phyloP scores from a whole-genome alignment of 2,797 vertebrate genomes.

The Stomatorhinus walkeri region DNA sequence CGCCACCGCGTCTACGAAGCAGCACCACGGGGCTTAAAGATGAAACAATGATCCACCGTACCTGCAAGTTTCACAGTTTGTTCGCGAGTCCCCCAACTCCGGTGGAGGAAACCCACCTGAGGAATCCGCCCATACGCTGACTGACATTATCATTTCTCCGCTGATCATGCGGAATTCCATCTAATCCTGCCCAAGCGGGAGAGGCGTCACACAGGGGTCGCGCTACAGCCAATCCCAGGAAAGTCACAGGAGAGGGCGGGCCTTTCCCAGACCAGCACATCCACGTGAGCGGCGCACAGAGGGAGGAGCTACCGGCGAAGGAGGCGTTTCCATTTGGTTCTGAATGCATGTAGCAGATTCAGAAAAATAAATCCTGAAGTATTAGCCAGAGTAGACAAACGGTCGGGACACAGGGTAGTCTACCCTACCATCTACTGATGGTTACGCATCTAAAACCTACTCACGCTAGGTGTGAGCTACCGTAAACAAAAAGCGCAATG shows the following conservation, averaged over 20 bases:
- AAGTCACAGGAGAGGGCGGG: slow-evolving; percentile 33
- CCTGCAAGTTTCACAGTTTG: slow-evolving; percentile 16
- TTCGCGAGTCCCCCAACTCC: slow-evolving; percentile 19
- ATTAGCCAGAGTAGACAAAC: neutral
- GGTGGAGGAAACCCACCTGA: slow-evolving; percentile 32
- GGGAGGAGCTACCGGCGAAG: neutral
- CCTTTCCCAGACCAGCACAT: neutral
- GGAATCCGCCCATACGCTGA: slow-evolving; percentile 2
- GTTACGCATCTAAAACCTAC: neutral
- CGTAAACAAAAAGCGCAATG: neutral
- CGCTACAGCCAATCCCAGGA: slow-evolving; percentile 29
- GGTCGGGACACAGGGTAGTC: neutral
- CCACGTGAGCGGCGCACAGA: slow-evolving; percentile 16
- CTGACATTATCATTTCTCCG: neutral
- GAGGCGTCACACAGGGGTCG: slow-evolving; percentile 13
- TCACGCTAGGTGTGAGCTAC: neutral
- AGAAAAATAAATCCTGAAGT: neutral
- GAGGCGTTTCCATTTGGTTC: neutral
- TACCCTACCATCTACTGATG: neutral
- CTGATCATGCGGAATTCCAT: neutral
- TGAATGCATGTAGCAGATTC: slow-evolving; percentile 10
- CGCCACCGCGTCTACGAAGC: slow-evolving; percentile 15
- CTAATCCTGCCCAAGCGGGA: slow-evolving; percentile 31
- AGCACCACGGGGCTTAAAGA: slow-evolving; percentile 20
- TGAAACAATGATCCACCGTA: slow-evolving; percentile 17